Evolutionary conservation across 2,888 invertebrate species (phyloP), one percentile per base, ranked within the genome.

Genomic region (Leistus spinibarbis): DNA sequence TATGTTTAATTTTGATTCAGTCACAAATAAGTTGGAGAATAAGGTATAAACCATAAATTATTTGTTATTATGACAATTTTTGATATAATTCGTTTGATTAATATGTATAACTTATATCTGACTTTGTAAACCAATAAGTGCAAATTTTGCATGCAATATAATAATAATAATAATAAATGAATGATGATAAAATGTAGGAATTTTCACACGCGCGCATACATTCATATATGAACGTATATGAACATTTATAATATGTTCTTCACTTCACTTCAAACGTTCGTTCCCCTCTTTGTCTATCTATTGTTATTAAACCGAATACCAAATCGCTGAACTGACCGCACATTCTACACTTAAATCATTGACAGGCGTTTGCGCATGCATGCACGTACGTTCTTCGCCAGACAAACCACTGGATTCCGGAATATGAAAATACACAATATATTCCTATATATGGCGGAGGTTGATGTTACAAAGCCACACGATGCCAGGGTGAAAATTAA

Each of bases 241-340:
- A 72, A 16, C 65, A 54, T 70, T 69, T 68, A 54, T 54, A 68
- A 68, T 68, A 62, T 62, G 62, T 69, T 53, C 54, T 54, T 54
- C 16, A 7, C 57, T 57, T 13, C 60, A 16, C 60, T 60, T 60
- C 23, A 64, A 17, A 10, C 24, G 40, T 40, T 64, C 64, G 13
- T n/a, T n/a, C n/a, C n/a, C n/a, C n/a, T n/a, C n/a, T n/a, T n/a
- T n/a, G n/a, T 27, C 24, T n/a, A 7, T 64, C 64, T 40, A 62
- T 62, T 69, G 62, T 69, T 69, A 69, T 69, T 69, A 69, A 69
- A 69, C 69, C 62, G 53, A 69, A 69, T 69, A 27, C 69, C 69
- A 60, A 60, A 60, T 22, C 60, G 22, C 5, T 19, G 16, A 62
- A 68, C 22, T 69, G 71, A 71, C 71, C 64, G 24, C 62, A 70